Evolutionary conservation across 2,888 invertebrate genomes (phyloP).

Genomic region (Luperina testacea): DNA sequence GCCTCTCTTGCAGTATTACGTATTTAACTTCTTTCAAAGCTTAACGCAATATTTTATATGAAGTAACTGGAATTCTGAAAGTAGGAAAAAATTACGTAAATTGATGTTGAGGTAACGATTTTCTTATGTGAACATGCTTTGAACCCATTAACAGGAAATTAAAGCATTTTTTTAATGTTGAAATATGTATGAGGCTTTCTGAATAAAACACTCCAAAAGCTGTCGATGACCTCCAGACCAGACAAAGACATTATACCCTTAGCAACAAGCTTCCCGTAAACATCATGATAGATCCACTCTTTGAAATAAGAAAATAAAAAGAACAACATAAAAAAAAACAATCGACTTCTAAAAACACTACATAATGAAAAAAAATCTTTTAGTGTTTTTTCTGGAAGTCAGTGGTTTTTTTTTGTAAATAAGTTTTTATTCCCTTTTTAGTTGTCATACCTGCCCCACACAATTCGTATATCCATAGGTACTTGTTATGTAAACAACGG

Average conservation of each 20-base stretch:
- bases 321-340: neutral
- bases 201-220: neutral
- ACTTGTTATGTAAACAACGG: neutral
- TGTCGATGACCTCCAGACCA: no score
- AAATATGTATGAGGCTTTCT: neutral
- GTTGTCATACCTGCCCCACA: neutral
- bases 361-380: neutral
- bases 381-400: no score
- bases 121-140: neutral
- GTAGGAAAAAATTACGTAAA: neutral
- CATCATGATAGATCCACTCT: neutral
- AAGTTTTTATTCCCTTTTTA: neutral
- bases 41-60: constrained; percentile 14
- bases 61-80: neutral
- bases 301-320: neutral
- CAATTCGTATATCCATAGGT: no score
- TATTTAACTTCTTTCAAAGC: constrained; percentile 26
- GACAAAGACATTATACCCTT: neutral
- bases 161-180: neutral
- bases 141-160: neutral
- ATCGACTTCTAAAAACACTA: no score
- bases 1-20: constrained; percentile 18
- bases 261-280: neutral
- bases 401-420: neutral
- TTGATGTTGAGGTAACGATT: neutral